Evolutionary conservation across 2,797 vertebrate species (phyloP), one percentile per base, ranked within the genome.

Genomic region (Gouania willdenowi): DNA sequence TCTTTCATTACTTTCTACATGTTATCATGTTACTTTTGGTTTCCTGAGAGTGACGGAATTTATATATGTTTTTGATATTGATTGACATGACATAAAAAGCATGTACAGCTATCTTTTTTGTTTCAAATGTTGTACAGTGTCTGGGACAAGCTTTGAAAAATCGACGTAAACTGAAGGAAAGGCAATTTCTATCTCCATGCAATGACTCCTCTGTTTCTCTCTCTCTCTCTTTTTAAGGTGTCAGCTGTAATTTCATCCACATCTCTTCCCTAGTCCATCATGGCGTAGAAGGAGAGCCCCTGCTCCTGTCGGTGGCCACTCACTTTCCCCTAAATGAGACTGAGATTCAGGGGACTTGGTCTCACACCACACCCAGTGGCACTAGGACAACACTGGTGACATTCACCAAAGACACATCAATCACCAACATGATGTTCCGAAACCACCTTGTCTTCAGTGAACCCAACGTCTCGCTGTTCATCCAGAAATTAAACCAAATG

Each of bases 331-430:
- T 87, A 53, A 75, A 83, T 0, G 75, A 87, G 11, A 89, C 85
- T 8, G 81, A 88, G 17, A 86, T 96, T 68, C 94, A 95, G 79
- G 93, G 95, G 28, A 90, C 88, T 36, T 98, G 96, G 96, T 91
- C 89, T 66, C 89, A 93, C 72, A 90, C 76, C 2, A 49, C 34
- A 34, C 75, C 77, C 1, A 40, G 53, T 0, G 70, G 79, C 0
- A 77, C 50, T 39, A 88, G 66, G 24, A 89, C 71, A 42, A 90
- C 83, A 5, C 58, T 98, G 46, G 77, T 98, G 56, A 83, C 85
- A 1, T 94, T 94, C 66, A 87, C 62, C 84, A 92, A 84, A 46
- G 58, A 42, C 38, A 41, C 14, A 27, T 76, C 43, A 29, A 95
- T 89, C 84, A 71, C 1, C 1, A 26, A 85, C 58, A 75, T 83